A percentile compares a stretch with the other conserved stretches of the same genome.
phyloP scores from a whole-genome alignment of 1,140 invertebrate species.

The Cheumatopsyche charites region DNA sequence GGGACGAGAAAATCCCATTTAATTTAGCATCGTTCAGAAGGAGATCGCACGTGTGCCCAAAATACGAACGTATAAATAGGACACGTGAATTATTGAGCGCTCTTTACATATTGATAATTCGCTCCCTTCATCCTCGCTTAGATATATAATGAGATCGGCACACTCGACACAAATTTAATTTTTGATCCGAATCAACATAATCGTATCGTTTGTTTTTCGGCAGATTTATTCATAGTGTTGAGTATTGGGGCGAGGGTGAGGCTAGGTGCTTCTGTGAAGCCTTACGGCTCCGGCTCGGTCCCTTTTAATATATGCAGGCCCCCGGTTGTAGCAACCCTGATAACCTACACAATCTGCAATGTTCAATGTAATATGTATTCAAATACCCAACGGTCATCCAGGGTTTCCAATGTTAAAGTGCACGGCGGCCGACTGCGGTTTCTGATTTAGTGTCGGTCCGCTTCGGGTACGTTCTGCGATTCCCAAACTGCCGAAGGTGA shows the following conservation, averaged over 20 bases:
- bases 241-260: background rate
- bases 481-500: background rate
- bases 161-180: too few species aligned
- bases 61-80: too few species aligned
- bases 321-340: constrained; percentile 21
- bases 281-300: background rate
- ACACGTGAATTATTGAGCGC: too few species aligned
- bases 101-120: too few species aligned
- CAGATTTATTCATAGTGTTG: constrained; percentile 16
- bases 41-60: too few species aligned
- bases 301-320: constrained; percentile 25
- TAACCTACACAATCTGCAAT: constrained; percentile 28
- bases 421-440: constrained; percentile 24
- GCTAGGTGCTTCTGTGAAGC: background rate
- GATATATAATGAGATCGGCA: too few species aligned
- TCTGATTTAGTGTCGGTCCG: constrained; percentile 23
- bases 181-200: too few species aligned
- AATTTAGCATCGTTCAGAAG: background rate
- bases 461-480: background rate
- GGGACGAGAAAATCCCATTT: constrained; percentile 6
- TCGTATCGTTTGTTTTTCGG: background rate
- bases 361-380: constrained; percentile 28
- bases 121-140: too few species aligned
- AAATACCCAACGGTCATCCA: constrained; percentile 27
- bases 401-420: constrained; percentile 26